Conservation (phyloP, 2,797 vertebrate species). For the Remorina albescens region DNA sequence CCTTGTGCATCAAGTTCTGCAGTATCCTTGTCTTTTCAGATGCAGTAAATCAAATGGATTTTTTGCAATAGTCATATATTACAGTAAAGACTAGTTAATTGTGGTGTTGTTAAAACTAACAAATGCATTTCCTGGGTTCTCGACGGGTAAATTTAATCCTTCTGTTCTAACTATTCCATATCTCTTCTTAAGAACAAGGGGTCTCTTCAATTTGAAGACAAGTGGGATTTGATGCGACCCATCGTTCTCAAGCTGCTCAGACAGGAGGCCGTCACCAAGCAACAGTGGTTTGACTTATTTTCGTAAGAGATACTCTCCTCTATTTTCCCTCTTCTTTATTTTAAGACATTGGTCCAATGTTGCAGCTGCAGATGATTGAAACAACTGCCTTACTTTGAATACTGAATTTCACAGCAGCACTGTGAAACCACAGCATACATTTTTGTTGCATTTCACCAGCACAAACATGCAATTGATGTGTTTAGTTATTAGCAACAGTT, state of each 20-base stretch:
- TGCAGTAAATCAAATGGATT: too few species aligned
- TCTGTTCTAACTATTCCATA: not conserved
- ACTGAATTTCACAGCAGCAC: not conserved
- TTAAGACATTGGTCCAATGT: not conserved
- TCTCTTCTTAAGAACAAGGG: constrained; percentile 92
- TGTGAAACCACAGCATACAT: not conserved
- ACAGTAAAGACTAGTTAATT: too few species aligned
- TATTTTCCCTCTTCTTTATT: not conserved
- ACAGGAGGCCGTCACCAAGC: constrained; percentile 97
- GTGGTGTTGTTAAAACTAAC: too few species aligned
- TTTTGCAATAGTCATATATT: too few species aligned
- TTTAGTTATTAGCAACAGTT: constrained; percentile 12
- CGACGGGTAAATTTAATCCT: not conserved
- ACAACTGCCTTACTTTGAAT: constrained; percentile 7
- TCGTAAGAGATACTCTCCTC: constrained; percentile 88
- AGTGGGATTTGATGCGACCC: constrained; percentile 98
- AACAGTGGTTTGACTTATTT: constrained; percentile 99
- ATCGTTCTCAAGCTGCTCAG: constrained; percentile 98
- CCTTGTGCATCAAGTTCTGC: too few species aligned
- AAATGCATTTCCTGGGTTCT: too few species aligned
- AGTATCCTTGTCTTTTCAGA: too few species aligned
- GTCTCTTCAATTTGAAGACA: constrained; percentile 98
- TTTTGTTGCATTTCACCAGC: constrained; percentile 18
- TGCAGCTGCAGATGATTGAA: constrained; percentile 8
- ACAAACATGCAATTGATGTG: not conserved